These are phyloP conservation scores for Diglossa brunneiventris DNA, from an alignment of 2,113 vertebrate genomes.

Conservation along the genomic window DNA sequence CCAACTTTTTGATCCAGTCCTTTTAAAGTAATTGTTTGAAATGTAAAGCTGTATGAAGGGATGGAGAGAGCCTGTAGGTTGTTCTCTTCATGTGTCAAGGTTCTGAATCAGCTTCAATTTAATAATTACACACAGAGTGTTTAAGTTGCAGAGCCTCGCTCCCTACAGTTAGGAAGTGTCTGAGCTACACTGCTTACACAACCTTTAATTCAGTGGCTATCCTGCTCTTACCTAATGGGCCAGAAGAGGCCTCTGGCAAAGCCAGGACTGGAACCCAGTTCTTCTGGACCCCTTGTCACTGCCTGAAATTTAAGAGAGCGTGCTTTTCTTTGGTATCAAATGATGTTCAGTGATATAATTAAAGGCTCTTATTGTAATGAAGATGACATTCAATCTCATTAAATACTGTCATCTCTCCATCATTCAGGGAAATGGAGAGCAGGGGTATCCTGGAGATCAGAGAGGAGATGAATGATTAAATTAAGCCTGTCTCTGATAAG, in stretches of 20 bases:
- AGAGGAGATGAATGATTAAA: background rate
- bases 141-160: background rate
- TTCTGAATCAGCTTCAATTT: conserved; percentile 31
- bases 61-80: background rate
- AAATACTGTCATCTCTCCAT: background rate
- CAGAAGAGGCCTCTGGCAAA: background rate
- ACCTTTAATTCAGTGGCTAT: background rate
- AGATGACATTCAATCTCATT: conserved; percentile 4
- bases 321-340: background rate
- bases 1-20: background rate
- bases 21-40: background rate
- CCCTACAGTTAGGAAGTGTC: background rate
- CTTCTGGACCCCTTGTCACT: background rate
- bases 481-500: background rate
- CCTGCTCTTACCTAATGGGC: background rate
- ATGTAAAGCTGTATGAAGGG: background rate
- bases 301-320: background rate
- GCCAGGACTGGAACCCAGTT: background rate
- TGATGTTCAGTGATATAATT: background rate
- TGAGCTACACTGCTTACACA: background rate
- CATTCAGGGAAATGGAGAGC: background rate
- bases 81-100: background rate
- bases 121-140: background rate
- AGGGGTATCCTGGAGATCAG: background rate
- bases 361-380: conserved; percentile 26